Conservation (phyloP, 2,797 vertebrate genomes). For the Eurystomus glaucurus region DNA sequence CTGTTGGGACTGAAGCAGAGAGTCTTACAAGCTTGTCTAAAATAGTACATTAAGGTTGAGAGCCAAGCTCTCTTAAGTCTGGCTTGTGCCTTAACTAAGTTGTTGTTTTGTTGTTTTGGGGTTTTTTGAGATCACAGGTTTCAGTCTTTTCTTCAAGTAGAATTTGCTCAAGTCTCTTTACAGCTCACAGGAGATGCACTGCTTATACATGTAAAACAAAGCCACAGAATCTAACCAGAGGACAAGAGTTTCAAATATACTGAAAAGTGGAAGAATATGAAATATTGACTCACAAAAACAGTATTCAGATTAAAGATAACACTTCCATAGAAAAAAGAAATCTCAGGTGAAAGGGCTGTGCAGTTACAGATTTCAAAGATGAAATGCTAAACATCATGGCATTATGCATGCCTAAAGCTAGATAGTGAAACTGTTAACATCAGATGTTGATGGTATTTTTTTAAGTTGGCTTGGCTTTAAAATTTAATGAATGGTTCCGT, state of each 20-base stretch:
- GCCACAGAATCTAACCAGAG: background rate
- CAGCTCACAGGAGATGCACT: background rate
- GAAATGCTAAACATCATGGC: background rate
- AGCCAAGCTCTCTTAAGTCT: background rate
- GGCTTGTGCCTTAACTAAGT: background rate
- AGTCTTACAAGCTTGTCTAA: background rate
- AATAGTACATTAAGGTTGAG: background rate
- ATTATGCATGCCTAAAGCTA: background rate
- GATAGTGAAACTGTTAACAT: conserved; percentile 23
- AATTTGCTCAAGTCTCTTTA: background rate
- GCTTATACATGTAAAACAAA: background rate
- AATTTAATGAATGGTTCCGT: conserved; percentile 45
- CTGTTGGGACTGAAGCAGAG: background rate
- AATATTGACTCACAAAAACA: background rate
- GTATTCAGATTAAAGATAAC: background rate
- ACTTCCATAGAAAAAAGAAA: background rate
- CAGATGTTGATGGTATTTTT: conserved; percentile 26
- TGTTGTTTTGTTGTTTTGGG: background rate
- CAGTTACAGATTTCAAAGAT: background rate
- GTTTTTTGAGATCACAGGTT: background rate
- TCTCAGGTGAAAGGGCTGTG: background rate
- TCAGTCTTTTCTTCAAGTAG: background rate
- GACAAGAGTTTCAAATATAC: background rate
- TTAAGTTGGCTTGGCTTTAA: conserved; percentile 25
- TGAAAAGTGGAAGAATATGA: background rate